phyloP scores from a whole-genome alignment of 1,140 invertebrate genomes.

The Camponotus vicinus region DNA sequence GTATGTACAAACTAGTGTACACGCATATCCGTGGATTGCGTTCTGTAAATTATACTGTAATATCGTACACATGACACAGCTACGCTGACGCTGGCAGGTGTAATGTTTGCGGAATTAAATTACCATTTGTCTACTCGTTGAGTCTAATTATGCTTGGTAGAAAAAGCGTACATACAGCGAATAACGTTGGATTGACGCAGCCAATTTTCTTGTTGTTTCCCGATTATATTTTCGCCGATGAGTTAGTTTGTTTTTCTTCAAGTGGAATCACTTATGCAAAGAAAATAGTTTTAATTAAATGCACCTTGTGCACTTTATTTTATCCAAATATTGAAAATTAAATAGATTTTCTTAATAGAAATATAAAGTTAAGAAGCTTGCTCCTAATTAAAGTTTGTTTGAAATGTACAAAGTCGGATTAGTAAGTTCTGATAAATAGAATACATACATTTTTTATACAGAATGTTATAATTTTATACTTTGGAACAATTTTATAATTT shows the following conservation, averaged over 20 bases:
- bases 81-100: constrained; percentile 34
- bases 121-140: constrained; percentile 42
- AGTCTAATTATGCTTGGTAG: constrained; percentile 18
- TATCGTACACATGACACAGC: constrained; percentile 22
- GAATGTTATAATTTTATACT: not conserved
- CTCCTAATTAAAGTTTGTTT: not conserved
- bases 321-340: not conserved
- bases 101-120: constrained; percentile 62
- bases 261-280: not conserved
- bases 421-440: not conserved
- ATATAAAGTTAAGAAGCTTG: too few relatives aligned
- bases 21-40: too few relatives aligned
- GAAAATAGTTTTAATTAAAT: constrained; percentile 1
- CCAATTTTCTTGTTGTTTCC: constrained; percentile 10
- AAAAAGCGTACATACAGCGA: constrained; percentile 3
- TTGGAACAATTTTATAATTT: not conserved
- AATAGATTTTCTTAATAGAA: not conserved
- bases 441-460: not conserved
- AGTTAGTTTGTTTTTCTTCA: not conserved
- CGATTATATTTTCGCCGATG: not conserved
- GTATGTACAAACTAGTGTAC: not conserved
- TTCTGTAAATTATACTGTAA: constrained; percentile 39
- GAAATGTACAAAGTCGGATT: not conserved
- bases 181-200: not conserved
- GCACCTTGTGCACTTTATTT: not conserved